Base-by-base conservation (phyloP, 2,888 invertebrate species). In the Anoncus sp. region DNA sequence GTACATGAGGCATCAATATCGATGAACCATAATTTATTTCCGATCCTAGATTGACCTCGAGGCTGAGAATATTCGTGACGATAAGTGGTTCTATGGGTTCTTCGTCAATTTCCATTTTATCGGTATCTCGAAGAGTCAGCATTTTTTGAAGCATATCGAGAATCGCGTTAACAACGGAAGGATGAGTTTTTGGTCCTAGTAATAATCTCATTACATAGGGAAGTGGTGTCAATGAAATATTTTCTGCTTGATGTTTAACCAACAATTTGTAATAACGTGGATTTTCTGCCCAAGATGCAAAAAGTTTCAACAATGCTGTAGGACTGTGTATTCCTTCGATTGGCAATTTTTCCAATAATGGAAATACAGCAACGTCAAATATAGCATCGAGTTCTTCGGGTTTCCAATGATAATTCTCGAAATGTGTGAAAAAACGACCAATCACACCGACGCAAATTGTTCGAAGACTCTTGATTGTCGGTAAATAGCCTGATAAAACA, bases 321-420 rank as follows among this genome's bases (percentile, higher is more conserved):
- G 98, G 97, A 83, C 95, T 95, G 85, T 96, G 95, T 70, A 97
- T 94, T 10, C 97, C 96, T 88, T 98, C 98, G 57, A 94, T 92
- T 0, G 95, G 94, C 16, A 98, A 91, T 87, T 96, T 96, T 12
- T 93, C 92, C 72, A 97, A 91, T 86, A 95, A 93, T 0, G 98
- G 97, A 95, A 96, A 98, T 10, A 99, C 93, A 59, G 96, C 94
- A 0, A 96, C 94, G 60, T 95, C 92, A 87, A 96, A 98, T 18
- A 98, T 88, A 0, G 96, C 94, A 79, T 95, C 94, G 10, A 98
- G 91, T 90, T 98, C 96, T 6, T 92, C 91, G 22, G 91, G 88
- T 5, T 92, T 92, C 96, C 97, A 98, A 4, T 92, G 90, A 88
- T 97, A 97, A 77, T 94, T 93, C 74, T 96, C 95, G 88, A 97